These are phyloP conservation scores for Lepidothrix coronata DNA, from an alignment of 2,113 vertebrate genomes.

Conservation along the genomic window DNA sequence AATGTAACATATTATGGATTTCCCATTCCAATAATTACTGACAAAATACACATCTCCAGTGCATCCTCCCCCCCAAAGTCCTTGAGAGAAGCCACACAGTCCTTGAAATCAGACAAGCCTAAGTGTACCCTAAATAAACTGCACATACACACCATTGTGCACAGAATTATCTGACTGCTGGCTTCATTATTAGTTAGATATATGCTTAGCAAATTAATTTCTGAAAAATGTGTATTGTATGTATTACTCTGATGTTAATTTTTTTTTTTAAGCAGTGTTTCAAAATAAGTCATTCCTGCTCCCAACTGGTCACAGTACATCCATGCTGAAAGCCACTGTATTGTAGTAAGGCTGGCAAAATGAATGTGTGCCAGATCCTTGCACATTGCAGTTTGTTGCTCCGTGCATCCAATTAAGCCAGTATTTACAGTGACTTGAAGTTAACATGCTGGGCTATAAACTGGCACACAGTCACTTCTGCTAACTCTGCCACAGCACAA, in stretches of 20 bases:
- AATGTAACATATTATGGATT: not conserved
- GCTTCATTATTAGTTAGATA: not conserved
- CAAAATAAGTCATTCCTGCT: not conserved
- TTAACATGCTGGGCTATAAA: not conserved
- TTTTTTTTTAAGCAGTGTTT: not conserved
- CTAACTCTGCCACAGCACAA: not conserved
- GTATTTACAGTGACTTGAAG: not conserved
- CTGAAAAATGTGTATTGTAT: not conserved
- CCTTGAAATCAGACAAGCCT: not conserved
- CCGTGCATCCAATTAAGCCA: not conserved
- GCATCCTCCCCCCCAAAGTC: not conserved
- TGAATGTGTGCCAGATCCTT: not conserved
- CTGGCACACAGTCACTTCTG: not conserved
- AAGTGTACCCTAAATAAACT: not conserved
- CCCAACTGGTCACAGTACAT: not conserved
- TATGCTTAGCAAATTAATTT: fast-evolving
- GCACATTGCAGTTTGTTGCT: not conserved
- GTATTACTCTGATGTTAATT: not conserved
- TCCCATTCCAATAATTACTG: not conserved
- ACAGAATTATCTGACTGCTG: not conserved
- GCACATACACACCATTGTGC: not conserved
- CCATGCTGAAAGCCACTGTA: not conserved
- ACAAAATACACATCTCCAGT: not conserved
- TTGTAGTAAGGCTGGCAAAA: not conserved
- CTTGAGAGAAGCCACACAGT: not conserved